A percentile compares a stretch with the other conserved stretches of the same genome.
These are phyloP conservation scores for Apus apus DNA, from an alignment of 2,113 vertebrate species.

Conservation along the genomic window DNA sequence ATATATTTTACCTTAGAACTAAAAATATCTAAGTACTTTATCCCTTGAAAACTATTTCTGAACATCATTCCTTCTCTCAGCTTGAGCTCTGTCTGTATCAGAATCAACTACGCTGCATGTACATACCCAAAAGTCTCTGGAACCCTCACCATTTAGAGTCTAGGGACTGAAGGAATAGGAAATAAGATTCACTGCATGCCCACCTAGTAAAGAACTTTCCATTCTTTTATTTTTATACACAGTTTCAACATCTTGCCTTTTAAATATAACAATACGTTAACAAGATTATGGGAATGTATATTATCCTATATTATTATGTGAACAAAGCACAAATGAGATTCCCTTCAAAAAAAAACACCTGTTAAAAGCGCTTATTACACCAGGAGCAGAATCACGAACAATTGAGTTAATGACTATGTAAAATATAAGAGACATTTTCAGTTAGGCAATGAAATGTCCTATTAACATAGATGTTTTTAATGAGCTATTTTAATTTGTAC, in stretches of 20 bases:
- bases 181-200: neutral
- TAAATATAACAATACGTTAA: neutral
- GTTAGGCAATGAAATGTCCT: slow-evolving; percentile 25
- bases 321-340: neutral
- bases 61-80: neutral
- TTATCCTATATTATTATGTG: neutral
- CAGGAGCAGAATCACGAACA: neutral
- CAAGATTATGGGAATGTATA: neutral
- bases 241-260: slow-evolving; percentile 12
- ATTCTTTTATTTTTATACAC: neutral
- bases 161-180: neutral
- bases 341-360: neutral
- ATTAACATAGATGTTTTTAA: slow-evolving; percentile 34
- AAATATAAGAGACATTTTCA: slow-evolving; percentile 10
- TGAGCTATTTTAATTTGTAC: slow-evolving; percentile 56
- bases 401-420: slow-evolving; percentile 32
- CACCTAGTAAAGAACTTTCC: neutral
- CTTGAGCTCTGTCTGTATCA: neutral
- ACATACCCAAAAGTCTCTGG: neutral
- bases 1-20: neutral
- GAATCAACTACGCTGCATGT: neutral
- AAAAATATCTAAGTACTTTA: neutral
- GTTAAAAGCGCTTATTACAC: slow-evolving; percentile 2
- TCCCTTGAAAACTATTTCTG: neutral
- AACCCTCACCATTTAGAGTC: neutral